These are phyloP conservation scores for Siphamia tubifer DNA, from an alignment of 2,113 vertebrate species.

Conservation along the genomic window DNA sequence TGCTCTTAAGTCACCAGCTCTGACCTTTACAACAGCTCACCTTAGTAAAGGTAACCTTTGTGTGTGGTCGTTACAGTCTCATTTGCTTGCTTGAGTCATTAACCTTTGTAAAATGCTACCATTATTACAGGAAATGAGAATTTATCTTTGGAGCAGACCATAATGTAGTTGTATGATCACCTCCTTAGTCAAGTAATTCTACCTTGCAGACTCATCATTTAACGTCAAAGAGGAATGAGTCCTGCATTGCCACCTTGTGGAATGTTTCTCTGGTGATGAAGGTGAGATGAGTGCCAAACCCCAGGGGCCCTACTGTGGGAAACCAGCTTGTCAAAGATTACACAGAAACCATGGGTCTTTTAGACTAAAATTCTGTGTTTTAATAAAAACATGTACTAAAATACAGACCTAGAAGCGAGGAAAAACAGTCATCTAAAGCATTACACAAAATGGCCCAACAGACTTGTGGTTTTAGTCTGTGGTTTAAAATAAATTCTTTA, in stretches of 20 bases:
- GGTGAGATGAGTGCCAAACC: conserved; percentile 43
- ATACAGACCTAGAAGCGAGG: conserved; percentile 53
- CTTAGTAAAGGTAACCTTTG: conserved; percentile 41
- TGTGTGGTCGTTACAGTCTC: conserved; percentile 38
- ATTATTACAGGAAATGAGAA: conserved; percentile 67
- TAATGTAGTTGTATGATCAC: conserved; percentile 36
- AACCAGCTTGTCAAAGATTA: conserved; percentile 49
- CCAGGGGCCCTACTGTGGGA: conserved; percentile 44
- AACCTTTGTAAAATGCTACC: conserved; percentile 20
- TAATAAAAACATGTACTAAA: conserved; percentile 68
- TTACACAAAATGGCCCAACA: conserved; percentile 26
- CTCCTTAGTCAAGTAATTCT: conserved; percentile 47
- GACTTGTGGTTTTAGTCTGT: conserved; percentile 28
- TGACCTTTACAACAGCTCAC: conserved; percentile 42
- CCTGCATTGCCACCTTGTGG: conserved; percentile 75
- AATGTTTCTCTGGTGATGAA: conserved; percentile 39
- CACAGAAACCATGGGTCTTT: conserved; percentile 48
- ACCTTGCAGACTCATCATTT: conserved; percentile 71
- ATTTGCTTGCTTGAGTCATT: conserved; percentile 61
- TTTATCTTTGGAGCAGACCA: conserved; percentile 37
- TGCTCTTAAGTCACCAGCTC: conserved; percentile 28
- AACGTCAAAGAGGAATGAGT: conserved; percentile 51
- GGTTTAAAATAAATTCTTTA: conserved; percentile 32
- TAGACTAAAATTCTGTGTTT: conserved; percentile 49
- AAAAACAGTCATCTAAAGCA: conserved; percentile 38